Evolutionary conservation across 2,888 invertebrate genomes (phyloP).

Genomic region (Sphinx pinastri): DNA sequence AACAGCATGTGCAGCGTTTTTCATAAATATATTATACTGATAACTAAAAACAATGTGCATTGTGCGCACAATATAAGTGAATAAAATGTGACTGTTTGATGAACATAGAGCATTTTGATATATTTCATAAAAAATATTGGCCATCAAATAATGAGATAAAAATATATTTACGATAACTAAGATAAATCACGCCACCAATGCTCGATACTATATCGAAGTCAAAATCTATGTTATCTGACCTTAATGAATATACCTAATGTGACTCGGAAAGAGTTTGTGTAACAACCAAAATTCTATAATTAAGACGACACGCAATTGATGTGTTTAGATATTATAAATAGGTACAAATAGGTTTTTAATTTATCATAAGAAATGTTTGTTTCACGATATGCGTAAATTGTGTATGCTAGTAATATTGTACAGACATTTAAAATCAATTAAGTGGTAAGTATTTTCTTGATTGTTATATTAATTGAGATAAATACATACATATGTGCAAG

Average conservation of each 20-base stretch:
- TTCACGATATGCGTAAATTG: conserved; percentile 64
- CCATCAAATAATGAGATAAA: too few relatives aligned
- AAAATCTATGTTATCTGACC: not conserved
- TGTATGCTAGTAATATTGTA: conserved; percentile 80
- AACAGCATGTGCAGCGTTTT: too few relatives aligned
- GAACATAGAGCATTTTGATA: too few relatives aligned
- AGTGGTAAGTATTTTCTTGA: conserved; percentile 65
- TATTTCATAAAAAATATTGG: too few relatives aligned
- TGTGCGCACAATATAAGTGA: too few relatives aligned
- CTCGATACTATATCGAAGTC: not conserved
- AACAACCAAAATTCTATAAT: not conserved
- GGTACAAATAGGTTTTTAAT: conserved; percentile 73
- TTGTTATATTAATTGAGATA: conserved; percentile 62
- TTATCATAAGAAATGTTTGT: conserved; percentile 56
- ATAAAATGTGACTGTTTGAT: too few relatives aligned
- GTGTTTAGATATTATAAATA: conserved; percentile 58
- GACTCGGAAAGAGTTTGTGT: not conserved
- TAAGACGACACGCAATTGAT: conserved; percentile 28
- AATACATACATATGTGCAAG: conserved; percentile 25
- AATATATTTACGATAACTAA: not conserved
- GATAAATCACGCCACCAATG: too few relatives aligned
- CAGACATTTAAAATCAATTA: conserved; percentile 69
- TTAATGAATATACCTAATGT: conserved; percentile 4
- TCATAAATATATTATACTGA: too few relatives aligned
- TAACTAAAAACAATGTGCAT: too few relatives aligned